phyloP scores from a whole-genome alignment of 2,797 vertebrate species.

The Periophthalmus magnuspinnatus region DNA sequence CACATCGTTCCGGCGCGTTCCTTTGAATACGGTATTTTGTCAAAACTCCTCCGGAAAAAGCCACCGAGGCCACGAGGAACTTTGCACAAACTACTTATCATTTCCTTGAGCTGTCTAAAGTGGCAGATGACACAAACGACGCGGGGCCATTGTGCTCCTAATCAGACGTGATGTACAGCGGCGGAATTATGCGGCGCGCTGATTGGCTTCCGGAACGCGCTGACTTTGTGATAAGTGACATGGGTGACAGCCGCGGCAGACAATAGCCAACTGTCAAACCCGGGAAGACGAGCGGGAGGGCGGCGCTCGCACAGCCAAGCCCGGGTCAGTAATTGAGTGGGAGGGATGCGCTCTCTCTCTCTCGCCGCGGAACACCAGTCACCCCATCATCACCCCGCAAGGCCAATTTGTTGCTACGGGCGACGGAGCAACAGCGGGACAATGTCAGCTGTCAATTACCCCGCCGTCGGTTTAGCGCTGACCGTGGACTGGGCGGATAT shows the following conservation, averaged over 20 bases:
- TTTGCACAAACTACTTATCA: constrained; percentile 4
- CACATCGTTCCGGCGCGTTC: background rate
- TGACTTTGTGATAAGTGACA: constrained; percentile 57
- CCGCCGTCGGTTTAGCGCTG: constrained; percentile 43
- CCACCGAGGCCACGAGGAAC: background rate
- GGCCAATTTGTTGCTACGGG: constrained; percentile 62
- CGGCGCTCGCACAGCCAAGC: constrained; percentile 26
- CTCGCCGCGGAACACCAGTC: constrained; percentile 33
- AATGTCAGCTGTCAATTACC: constrained; percentile 62
- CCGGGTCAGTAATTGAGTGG: constrained; percentile 66
- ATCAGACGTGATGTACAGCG: background rate
- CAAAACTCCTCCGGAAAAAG: constrained; percentile 5
- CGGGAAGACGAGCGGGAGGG: constrained; percentile 38
- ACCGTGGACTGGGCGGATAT: background rate
- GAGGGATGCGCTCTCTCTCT: constrained; percentile 55
- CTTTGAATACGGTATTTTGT: background rate
- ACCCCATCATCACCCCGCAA: constrained; percentile 55
- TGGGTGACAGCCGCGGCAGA: constrained; percentile 50
- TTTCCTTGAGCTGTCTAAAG: constrained; percentile 11
- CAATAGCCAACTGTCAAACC: constrained; percentile 62
- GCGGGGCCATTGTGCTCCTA: constrained; percentile 8
- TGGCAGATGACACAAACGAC: constrained; percentile 6
- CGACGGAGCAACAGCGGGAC: constrained; percentile 45
- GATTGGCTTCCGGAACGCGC: constrained; percentile 40
- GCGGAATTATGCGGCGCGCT: constrained; percentile 19